Evolutionary conservation across 2,888 invertebrate genomes (phyloP).

Genomic region (Emmelina monodactyla): DNA sequence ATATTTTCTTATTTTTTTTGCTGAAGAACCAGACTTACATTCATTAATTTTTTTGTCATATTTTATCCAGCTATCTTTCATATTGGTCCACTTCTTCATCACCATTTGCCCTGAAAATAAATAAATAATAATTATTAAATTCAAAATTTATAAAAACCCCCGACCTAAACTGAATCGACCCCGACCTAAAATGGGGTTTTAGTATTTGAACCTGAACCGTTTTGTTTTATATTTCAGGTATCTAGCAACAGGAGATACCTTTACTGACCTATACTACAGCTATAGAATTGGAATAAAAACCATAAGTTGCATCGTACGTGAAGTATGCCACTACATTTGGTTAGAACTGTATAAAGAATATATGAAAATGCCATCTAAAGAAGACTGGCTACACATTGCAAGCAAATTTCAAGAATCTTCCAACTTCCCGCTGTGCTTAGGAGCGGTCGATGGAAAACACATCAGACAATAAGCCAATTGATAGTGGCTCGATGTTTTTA

Average conservation of each 20-base stretch:
- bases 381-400: constrained; percentile 7
- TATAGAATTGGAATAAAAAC: constrained; percentile 20
- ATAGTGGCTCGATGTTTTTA: background rate
- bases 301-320: constrained; percentile 17
- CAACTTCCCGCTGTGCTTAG: constrained; percentile 5
- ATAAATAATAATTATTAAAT: constrained; percentile 11
- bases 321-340: constrained; percentile 16
- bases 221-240: constrained; percentile 17
- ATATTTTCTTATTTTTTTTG: constrained; percentile 13
- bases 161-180: constrained; percentile 15
- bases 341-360: constrained; percentile 9
- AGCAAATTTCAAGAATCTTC: constrained; percentile 15
- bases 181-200: constrained; percentile 16
- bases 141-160: constrained; percentile 12
- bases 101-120: constrained; percentile 13
- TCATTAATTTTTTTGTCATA: constrained; percentile 14
- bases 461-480: background rate
- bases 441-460: constrained; percentile 5
- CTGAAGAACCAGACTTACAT: constrained; percentile 13
- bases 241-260: constrained; percentile 19
- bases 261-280: constrained; percentile 18
- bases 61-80: constrained; percentile 15
- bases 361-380: constrained; percentile 9
- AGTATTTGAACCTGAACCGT: constrained; percentile 15
- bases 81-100: constrained; percentile 15